These are phyloP conservation scores for Alitta virens DNA, from an alignment of 2,888 invertebrate species.

Conservation along the genomic window DNA sequence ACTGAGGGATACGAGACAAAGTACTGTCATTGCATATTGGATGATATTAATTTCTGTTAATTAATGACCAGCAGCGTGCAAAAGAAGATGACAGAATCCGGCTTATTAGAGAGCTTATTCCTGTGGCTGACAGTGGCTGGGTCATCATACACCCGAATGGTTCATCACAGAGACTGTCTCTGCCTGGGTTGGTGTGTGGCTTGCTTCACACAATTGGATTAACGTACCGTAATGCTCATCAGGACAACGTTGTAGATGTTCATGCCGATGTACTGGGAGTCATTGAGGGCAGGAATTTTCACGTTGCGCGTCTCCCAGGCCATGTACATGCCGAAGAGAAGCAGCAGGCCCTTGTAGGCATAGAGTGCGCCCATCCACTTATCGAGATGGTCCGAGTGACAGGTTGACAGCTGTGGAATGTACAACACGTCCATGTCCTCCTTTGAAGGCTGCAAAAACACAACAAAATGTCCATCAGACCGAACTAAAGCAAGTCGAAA, in stretches of 20 bases:
- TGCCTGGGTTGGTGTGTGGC: neutral
- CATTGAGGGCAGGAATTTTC: slow-evolving; percentile 86
- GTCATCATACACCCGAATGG: too few relatives aligned
- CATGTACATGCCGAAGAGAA: slow-evolving; percentile 90
- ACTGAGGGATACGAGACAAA: too few relatives aligned
- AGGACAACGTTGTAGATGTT: slow-evolving; percentile 90
- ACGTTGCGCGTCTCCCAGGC: slow-evolving; percentile 85
- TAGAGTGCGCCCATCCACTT: slow-evolving; percentile 89
- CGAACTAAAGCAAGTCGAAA: too few relatives aligned
- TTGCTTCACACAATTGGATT: neutral
- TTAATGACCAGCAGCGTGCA: too few relatives aligned
- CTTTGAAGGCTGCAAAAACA: slow-evolving; percentile 13
- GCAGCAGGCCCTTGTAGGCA: slow-evolving; percentile 82
- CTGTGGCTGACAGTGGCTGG: too few relatives aligned
- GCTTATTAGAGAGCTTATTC: too few relatives aligned
- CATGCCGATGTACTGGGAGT: slow-evolving; percentile 87
- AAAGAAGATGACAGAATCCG: too few relatives aligned
- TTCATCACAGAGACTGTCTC: too few relatives aligned
- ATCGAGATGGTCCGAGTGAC: slow-evolving; percentile 80
- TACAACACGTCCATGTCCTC: slow-evolving; percentile 50
- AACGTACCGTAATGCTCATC: slow-evolving; percentile 68
- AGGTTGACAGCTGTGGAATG: slow-evolving; percentile 75
- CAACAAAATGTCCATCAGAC: neutral
- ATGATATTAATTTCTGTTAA: too few relatives aligned
- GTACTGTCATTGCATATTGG: too few relatives aligned